A percentile compares a stretch with the other conserved stretches of the same genome.
These are phyloP conservation scores for Sakesphorus luctuosus DNA, from an alignment of 2,113 vertebrate species.

Conservation along the genomic window DNA sequence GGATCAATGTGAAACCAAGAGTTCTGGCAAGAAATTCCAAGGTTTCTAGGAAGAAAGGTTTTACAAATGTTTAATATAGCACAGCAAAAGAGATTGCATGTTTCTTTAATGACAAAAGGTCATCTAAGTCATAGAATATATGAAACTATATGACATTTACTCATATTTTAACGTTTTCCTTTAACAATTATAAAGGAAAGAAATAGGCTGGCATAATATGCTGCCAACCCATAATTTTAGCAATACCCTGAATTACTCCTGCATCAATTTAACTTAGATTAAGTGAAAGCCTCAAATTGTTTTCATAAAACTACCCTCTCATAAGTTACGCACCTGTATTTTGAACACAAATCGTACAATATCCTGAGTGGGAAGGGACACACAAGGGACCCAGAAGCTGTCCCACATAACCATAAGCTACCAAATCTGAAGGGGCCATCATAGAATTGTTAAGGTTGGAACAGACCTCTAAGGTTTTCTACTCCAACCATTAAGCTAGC, in stretches of 20 bases:
- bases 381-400: background rate
- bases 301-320: background rate
- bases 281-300: background rate
- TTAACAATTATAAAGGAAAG: background rate
- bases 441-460: background rate
- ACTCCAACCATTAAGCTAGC: background rate
- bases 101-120: background rate
- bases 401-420: background rate
- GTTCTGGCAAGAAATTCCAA: background rate
- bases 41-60: background rate
- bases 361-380: background rate
- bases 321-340: background rate
- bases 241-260: background rate
- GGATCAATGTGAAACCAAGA: background rate
- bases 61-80: background rate
- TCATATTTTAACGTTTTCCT: background rate
- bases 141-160: accelerated
- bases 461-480: too few species aligned
- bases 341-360: background rate
- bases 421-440: accelerated
- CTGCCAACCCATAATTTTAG: background rate
- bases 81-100: background rate
- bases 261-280: background rate
- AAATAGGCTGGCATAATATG: background rate
- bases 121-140: background rate